phyloP scores from a whole-genome alignment of 2,113 vertebrate species.

The Ancistrus triradiatus region DNA sequence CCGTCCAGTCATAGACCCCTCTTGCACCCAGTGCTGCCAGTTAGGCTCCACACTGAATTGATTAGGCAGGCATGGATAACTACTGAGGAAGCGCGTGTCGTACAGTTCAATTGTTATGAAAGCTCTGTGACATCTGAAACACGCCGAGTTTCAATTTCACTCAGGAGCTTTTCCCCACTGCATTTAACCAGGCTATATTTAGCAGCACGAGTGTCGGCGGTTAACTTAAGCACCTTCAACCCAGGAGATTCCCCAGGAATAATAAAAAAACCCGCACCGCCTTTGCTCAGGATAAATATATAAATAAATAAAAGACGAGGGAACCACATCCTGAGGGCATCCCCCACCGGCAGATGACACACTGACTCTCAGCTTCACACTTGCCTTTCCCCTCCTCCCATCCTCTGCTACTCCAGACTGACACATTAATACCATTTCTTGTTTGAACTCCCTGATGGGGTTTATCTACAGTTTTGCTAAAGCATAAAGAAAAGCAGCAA shows the following conservation, averaged over 20 bases:
- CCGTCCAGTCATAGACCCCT: too few species aligned
- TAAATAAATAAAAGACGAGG: conserved; percentile 60
- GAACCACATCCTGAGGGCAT: conserved; percentile 67
- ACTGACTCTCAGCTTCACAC: conserved; percentile 34
- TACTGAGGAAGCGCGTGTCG: too few species aligned
- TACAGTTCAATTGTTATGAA: too few species aligned
- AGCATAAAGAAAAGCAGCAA: too few species aligned
- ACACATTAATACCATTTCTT: conserved; percentile 51
- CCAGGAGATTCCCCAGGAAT: conserved; percentile 58
- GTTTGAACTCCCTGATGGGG: conserved; percentile 62
- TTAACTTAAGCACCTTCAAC: too few species aligned
- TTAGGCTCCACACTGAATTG: too few species aligned
- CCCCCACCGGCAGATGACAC: conserved; percentile 55
- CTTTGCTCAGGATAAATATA: conserved; percentile 53
- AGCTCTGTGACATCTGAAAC: not conserved
- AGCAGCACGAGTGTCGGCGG: conserved; percentile 23
- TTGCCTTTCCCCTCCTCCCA: conserved; percentile 30
- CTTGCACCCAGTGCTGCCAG: too few species aligned
- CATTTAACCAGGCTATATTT: conserved; percentile 16
- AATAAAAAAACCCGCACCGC: conserved; percentile 48
- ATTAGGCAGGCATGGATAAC: too few species aligned
- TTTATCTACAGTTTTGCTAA: too few species aligned
- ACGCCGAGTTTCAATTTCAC: not conserved
- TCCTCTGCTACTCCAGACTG: not conserved
- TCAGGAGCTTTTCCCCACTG: not conserved